A percentile compares a stretch with the other conserved stretches of the same genome.
These are phyloP conservation scores for Seriola aureovittata DNA, from an alignment of 2,113 vertebrate genomes.

Conservation along the genomic window DNA sequence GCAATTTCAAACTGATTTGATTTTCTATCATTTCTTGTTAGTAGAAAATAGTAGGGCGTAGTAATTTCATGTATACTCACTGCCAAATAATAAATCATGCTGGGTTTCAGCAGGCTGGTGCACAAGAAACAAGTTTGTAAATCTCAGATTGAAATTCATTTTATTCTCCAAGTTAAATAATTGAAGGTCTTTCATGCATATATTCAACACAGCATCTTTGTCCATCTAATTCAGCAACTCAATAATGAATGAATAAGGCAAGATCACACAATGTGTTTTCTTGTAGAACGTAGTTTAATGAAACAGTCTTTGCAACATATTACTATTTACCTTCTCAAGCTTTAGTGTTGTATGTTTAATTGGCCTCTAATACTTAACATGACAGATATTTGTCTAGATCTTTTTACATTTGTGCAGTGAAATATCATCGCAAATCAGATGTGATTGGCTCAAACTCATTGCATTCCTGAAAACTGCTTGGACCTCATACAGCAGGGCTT, in stretches of 20 bases:
- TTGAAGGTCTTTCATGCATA: background rate
- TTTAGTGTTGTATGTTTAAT: no score
- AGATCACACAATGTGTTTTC: background rate
- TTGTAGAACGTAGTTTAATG: background rate
- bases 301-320: background rate
- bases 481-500: background rate
- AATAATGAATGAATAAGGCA: background rate
- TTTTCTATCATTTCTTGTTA: no score
- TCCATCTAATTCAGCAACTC: background rate
- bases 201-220: background rate
- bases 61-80: background rate
- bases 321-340: background rate
- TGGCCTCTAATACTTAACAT: background rate
- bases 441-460: background rate
- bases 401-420: background rate
- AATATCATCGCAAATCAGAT: background rate
- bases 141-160: background rate
- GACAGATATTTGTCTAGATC: no score
- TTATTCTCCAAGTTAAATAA: background rate
- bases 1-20: no score
- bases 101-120: background rate
- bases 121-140: background rate
- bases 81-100: background rate
- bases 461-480: background rate
- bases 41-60: no score